Evolutionary conservation across 1,140 invertebrate genomes (phyloP).

Genomic region (Rhopalosiphum maidis): DNA sequence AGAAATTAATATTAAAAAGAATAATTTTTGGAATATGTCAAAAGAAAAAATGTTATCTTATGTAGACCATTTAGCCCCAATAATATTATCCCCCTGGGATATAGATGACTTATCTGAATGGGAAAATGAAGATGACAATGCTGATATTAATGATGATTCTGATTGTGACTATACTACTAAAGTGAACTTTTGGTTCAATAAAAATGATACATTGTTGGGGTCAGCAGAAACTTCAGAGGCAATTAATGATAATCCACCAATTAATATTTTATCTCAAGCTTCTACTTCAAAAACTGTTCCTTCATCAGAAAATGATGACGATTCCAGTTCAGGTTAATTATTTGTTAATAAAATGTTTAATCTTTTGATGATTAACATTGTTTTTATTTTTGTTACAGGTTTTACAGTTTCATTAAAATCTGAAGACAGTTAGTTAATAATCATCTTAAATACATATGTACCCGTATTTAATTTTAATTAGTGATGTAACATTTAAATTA

Average conservation of each 20-base stretch:
- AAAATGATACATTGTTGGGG: constrained; percentile 43
- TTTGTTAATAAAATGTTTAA: background rate
- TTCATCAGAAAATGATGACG: constrained; percentile 17
- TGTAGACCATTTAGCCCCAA: constrained; percentile 10
- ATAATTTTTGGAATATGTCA: constrained; percentile 20
- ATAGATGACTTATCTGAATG: constrained; percentile 41
- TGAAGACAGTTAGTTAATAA: background rate
- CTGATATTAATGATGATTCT: background rate
- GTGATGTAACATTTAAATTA: background rate
- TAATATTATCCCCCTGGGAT: constrained; percentile 49
- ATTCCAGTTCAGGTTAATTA: constrained; percentile 31
- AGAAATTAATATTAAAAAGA: background rate
- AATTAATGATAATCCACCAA: background rate
- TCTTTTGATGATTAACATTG: background rate
- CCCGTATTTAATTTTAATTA: background rate
- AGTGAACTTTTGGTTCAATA: constrained; percentile 47
- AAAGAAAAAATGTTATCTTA: constrained; percentile 44
- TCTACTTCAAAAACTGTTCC: background rate
- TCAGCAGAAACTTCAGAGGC: background rate
- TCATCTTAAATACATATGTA: background rate
- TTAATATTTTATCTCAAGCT: constrained; percentile 31
- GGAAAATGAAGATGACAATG: constrained; percentile 44
- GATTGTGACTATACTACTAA: constrained; percentile 34
- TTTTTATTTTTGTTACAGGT: constrained; percentile 23
- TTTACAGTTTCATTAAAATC: constrained; percentile 31